phyloP scores from a whole-genome alignment of 2,797 vertebrate genomes.

The Dryobates pubescens region DNA sequence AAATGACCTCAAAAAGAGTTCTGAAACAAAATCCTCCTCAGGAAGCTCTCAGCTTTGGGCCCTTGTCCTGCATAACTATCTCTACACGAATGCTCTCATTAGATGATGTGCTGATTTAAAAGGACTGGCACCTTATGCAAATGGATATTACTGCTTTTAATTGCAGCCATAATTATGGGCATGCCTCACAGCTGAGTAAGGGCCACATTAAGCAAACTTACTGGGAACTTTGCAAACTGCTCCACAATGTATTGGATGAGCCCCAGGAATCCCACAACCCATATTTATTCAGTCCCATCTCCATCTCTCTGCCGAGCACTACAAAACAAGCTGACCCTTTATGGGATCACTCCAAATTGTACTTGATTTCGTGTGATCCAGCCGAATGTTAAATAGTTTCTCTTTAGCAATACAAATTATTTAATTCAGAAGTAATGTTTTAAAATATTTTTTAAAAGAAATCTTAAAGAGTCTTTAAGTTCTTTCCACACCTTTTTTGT shows the following conservation, averaged over 20 bases:
- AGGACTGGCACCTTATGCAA: conserved; percentile 45
- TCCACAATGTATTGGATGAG: not conserved
- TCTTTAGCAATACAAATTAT: not conserved
- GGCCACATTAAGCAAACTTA: conserved; percentile 52
- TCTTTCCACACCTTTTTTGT: not conserved
- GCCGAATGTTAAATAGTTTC: not conserved
- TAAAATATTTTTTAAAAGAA: not conserved
- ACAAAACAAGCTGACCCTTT: not conserved
- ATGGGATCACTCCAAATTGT: fast-evolving
- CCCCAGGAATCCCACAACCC: not conserved
- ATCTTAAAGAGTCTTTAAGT: not conserved
- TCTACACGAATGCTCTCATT: conserved; percentile 26
- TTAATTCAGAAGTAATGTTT: not conserved
- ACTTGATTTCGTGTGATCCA: not conserved
- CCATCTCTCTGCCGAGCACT: not conserved
- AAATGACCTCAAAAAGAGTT: not conserved
- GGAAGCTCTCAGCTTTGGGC: not conserved
- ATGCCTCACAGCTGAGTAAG: conserved; percentile 39
- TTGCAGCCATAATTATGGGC: conserved; percentile 61
- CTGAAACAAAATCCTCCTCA: not conserved
- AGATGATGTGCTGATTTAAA: conserved; percentile 10
- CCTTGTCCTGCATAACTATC: not conserved
- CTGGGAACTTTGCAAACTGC: conserved; percentile 40
- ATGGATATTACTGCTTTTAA: conserved; percentile 41
- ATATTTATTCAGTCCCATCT: not conserved